Evolutionary conservation across 2,113 vertebrate genomes (phyloP).

Genomic region (Neolamprologus brichardi): DNA sequence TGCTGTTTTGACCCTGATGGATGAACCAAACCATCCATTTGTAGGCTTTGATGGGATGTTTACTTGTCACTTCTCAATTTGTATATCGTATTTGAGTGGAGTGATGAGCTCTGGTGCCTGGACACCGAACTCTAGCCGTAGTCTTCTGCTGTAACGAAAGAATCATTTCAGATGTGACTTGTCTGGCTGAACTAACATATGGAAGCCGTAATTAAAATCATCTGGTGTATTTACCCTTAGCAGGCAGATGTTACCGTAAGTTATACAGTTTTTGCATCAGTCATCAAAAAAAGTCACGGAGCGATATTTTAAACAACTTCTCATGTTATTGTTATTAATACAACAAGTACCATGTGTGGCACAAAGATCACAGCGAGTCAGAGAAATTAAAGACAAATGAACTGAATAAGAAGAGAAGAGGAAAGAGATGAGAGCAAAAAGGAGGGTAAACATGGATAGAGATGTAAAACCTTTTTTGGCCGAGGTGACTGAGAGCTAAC

Average conservation of each 20-base stretch:
- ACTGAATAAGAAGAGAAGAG: neutral
- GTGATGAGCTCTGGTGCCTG: neutral
- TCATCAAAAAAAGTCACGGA: neutral
- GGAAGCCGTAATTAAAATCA: neutral
- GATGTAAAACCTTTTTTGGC: conserved; percentile 52
- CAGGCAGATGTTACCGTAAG: neutral
- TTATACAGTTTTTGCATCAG: neutral
- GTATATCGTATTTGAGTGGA: neutral
- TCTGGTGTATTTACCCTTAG: neutral
- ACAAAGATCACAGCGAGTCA: neutral
- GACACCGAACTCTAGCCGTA: neutral
- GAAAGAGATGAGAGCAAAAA: neutral
- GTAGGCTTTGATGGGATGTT: neutral
- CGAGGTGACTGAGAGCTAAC: conserved; percentile 15
- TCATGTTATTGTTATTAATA: neutral
- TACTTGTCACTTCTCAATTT: neutral
- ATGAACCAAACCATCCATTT: neutral
- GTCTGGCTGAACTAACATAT: neutral
- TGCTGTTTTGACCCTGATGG: neutral
- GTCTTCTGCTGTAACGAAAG: neutral
- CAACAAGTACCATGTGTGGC: conserved; percentile 4
- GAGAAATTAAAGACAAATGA: neutral
- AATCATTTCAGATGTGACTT: neutral
- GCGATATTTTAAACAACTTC: neutral
- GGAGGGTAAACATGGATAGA: conserved; percentile 28